Evolutionary conservation across 2,797 vertebrate genomes (phyloP), one percentile per base, ranked within the genome.

Genomic region (Poeciliopsis presidionis): DNA sequence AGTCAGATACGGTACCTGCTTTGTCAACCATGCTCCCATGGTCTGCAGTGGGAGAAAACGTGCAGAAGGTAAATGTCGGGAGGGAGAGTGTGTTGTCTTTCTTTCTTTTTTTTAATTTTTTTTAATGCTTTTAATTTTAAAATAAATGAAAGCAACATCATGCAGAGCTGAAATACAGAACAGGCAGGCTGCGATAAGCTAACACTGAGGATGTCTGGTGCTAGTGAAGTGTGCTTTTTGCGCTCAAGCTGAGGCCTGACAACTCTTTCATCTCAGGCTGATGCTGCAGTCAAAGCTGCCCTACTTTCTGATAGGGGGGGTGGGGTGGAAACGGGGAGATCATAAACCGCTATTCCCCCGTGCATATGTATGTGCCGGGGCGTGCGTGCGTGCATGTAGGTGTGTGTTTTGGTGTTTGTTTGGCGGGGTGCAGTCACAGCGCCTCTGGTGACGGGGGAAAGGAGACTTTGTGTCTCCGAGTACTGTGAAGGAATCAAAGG

Each of bases 1-100:
- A 92, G 90, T 92, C 91, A 94, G 92, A 94, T 96, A 96, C 96
- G 94, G 92, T 96, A 96, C 95, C 96, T 96, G 95, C 93, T 96
- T 96, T 93, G 93, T 94, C 93, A 95, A 95, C 93, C 93, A 95
- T 94, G 95, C 95, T 94, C 95, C 94, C 95, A 95, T 94, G 94
- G 96, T 96, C 95, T 96, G 95, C 95, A 95, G 94, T 95, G 92
- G 94, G 94, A 95, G 93, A 94, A 94, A 95, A 96, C 91, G 93
- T 95, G 94, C 93, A 95, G 85, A 94, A 91, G 92, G 91, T 94
- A 93, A 94, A 93, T 94, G 88, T 91, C 81, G 85, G 7, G 51
- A 53, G 88, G 90, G 84, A 92, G 86, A 92, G 87, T 82, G 65
- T 77, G 67, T 70, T 45, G 43, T 84, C 82, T n/a, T 16, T 77